Conservation (phyloP, 2,888 invertebrate genomes). For the Agonopterix subpropinquella region DNA sequence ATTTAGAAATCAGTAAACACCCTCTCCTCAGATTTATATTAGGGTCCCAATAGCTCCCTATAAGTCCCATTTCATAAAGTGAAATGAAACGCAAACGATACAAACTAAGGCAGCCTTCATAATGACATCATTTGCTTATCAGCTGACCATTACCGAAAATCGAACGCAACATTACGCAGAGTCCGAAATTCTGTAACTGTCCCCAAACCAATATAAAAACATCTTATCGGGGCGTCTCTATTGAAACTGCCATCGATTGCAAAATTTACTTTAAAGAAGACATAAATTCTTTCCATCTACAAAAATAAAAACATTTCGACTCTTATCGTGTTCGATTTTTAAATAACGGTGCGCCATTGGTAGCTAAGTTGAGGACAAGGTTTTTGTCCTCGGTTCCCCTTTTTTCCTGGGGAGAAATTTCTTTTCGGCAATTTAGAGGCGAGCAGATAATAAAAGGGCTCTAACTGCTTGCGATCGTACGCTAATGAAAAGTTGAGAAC, state of each 20-base stretch:
- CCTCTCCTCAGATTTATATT: too few species aligned
- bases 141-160: constrained; percentile 75
- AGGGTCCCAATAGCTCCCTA: not conserved
- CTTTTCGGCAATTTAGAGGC: constrained; percentile 74
- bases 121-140: constrained; percentile 74
- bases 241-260: constrained; percentile 61
- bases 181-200: constrained; percentile 55
- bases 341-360: constrained; percentile 70
- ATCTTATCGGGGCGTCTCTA: constrained; percentile 59
- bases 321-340: constrained; percentile 75
- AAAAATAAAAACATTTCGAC: constrained; percentile 70
- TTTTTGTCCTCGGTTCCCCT: constrained; percentile 65
- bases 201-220: constrained; percentile 62
- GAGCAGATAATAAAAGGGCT: constrained; percentile 76
- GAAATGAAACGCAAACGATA: constrained; percentile 51
- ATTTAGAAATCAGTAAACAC: not conserved
- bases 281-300: constrained; percentile 70
- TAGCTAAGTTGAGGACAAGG: constrained; percentile 64
- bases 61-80: constrained; percentile 13
- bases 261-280: constrained; percentile 64
- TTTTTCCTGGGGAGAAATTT: constrained; percentile 66
- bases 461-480: constrained; percentile 70
- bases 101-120: constrained; percentile 61
- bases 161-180: constrained; percentile 70
- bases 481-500: constrained; percentile 72